Percentiles rank a stretch among this genome's conserved stretches.
Conservation (phyloP, 2,888 invertebrate species). For the Coremacera marginata region DNA sequence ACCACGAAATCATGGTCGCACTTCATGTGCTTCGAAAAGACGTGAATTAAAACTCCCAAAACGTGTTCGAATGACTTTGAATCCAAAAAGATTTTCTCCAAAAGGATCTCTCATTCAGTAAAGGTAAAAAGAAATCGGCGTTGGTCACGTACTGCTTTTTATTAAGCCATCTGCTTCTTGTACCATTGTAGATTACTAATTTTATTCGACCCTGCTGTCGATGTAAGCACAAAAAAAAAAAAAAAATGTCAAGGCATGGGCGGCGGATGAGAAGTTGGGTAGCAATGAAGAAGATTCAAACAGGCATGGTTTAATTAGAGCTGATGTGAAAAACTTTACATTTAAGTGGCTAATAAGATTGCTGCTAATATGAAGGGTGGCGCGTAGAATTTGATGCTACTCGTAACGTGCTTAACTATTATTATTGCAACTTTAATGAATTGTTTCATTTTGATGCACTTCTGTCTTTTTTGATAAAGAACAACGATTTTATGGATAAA, state of each 20-base stretch:
- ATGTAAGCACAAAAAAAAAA: not conserved
- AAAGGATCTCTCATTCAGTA: not conserved
- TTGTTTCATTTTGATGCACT: slow-evolving; percentile 24
- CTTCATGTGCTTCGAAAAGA: not conserved
- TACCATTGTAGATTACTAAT: slow-evolving; percentile 67
- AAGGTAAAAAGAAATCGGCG: slow-evolving; percentile 34
- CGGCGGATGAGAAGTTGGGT: not conserved
- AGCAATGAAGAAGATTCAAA: not conserved
- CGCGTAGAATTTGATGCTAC: not conserved
- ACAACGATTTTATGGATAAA: no score
- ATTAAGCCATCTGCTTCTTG: slow-evolving; percentile 64
- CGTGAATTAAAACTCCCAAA: slow-evolving; percentile 15
- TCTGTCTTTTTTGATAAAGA: not conserved
- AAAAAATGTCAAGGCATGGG: not conserved
- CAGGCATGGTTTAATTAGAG: slow-evolving; percentile 23
- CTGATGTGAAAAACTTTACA: not conserved
- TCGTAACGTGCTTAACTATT: not conserved
- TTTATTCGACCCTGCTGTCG: slow-evolving; percentile 47
- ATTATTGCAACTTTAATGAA: not conserved
- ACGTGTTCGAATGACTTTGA: slow-evolving; percentile 25
- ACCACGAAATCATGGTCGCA: slow-evolving; percentile 18
- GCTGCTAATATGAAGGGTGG: not conserved
- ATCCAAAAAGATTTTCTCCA: not conserved
- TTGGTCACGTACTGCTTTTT: slow-evolving; percentile 66
- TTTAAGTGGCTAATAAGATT: slow-evolving; percentile 17